phyloP scores from a whole-genome alignment of 2,797 vertebrate genomes.

The Tokudaia tokunoshimensis region DNA sequence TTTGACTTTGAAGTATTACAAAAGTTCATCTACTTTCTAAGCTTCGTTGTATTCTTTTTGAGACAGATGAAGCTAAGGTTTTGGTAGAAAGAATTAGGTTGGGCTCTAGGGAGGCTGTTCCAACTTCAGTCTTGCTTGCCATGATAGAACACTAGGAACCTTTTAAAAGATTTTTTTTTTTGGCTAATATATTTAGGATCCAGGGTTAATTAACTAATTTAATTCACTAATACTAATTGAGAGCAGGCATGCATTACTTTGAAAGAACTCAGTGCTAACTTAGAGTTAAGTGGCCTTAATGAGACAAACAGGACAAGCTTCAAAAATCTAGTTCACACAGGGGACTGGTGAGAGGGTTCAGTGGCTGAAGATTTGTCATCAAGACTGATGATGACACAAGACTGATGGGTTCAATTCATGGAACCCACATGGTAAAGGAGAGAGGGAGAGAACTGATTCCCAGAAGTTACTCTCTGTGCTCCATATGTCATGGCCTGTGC shows the following conservation, averaged over 20 bases:
- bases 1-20: constrained; percentile 77
- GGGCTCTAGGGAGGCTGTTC: not conserved
- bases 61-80: constrained; percentile 76
- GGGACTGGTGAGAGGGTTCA: not conserved
- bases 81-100: constrained; percentile 56
- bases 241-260: not conserved
- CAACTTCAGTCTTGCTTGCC: not conserved
- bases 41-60: constrained; percentile 62
- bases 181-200: not conserved
- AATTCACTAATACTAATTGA: not conserved
- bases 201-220: not conserved
- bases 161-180: constrained; percentile 7
- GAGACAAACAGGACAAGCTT: not conserved
- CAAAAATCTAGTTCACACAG: not conserved
- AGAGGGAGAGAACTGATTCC: not conserved
- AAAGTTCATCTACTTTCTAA: constrained; percentile 67
- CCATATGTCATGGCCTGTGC: not conserved
- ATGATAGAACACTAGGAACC: not conserved
- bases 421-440: not conserved
- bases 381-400: not conserved
- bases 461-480: too few species aligned
- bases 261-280: not conserved
- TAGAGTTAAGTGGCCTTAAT: not conserved
- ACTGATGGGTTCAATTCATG: not conserved
- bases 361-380: not conserved